Conservation (phyloP, 1,140 invertebrate species). For the Neodiprion virginianus region DNA sequence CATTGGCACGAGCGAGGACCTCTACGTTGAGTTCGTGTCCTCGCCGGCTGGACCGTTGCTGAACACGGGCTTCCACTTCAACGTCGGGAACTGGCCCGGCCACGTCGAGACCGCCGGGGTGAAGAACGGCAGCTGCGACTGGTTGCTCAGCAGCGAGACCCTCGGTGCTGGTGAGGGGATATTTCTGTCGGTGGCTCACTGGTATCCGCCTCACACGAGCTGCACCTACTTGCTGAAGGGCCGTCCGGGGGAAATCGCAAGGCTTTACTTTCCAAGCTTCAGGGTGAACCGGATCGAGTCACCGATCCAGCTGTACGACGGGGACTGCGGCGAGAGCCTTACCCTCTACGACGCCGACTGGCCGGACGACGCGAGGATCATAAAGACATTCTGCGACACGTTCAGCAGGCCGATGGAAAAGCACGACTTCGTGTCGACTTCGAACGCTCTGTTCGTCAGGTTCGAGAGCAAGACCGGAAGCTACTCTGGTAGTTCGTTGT, state of each 20-base stretch:
- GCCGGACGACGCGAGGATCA: conserved; percentile 85
- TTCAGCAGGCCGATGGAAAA: conserved; percentile 91
- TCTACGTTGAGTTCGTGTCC: conserved; percentile 91
- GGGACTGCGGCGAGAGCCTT: conserved; percentile 87
- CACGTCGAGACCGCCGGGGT: conserved; percentile 86
- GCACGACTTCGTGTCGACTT: conserved; percentile 87
- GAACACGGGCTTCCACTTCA: conserved; percentile 92
- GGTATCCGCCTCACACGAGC: conserved; percentile 90
- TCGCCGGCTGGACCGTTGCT: conserved; percentile 87
- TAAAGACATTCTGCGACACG: conserved; percentile 92
- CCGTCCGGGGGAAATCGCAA: conserved; percentile 81
- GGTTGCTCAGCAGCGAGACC: conserved; percentile 82
- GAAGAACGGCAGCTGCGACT: conserved; percentile 85
- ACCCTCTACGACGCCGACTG: conserved; percentile 86
- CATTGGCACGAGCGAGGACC: conserved; percentile 87
- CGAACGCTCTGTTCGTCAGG: conserved; percentile 82
- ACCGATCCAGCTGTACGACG: conserved; percentile 82
- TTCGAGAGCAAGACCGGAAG: conserved; percentile 92
- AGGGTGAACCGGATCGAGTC: conserved; percentile 88
- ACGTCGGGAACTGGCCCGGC: conserved; percentile 91
- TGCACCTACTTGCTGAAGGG: conserved; percentile 90
- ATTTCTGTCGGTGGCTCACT: conserved; percentile 88
- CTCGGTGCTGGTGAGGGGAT: conserved; percentile 82
- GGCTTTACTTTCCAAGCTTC: conserved; percentile 89
- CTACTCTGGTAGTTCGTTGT: conserved; percentile 85